Evolutionary conservation across 2,113 vertebrate species (phyloP).

Genomic region (Probosciger aterrimus): DNA sequence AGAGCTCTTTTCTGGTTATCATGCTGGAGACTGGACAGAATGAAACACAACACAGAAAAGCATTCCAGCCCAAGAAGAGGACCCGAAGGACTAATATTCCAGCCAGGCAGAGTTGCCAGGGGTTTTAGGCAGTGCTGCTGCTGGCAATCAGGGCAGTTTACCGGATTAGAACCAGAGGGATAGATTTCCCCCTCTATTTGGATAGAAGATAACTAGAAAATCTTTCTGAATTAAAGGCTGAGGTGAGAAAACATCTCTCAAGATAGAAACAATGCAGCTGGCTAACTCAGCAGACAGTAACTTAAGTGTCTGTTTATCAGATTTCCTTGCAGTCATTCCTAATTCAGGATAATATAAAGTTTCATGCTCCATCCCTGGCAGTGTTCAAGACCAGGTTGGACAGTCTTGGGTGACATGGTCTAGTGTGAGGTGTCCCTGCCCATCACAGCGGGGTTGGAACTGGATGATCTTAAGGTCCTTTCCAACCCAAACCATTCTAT

Average conservation of each 20-base stretch:
- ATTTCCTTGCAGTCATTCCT: neutral
- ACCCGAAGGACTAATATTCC: neutral
- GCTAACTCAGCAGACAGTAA: neutral
- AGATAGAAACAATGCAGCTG: neutral
- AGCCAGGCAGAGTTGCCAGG: neutral
- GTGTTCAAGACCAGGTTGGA: neutral
- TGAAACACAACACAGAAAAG: neutral
- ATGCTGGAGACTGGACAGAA: neutral
- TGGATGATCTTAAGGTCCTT: neutral
- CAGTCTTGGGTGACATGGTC: neutral
- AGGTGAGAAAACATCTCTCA: neutral
- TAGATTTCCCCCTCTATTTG: neutral
- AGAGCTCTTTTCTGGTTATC: neutral
- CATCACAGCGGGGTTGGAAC: neutral
- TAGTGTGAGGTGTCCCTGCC: neutral
- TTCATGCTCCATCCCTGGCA: neutral
- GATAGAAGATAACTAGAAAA: neutral
- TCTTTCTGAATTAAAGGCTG: neutral
- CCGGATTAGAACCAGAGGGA: neutral
- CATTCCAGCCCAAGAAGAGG: neutral
- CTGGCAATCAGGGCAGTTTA: neutral
- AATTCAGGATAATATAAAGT: neutral
- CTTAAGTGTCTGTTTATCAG: neutral
- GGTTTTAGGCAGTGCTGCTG: neutral
- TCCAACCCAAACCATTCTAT: neutral